These are phyloP conservation scores for Zygogramma bicolorata DNA, from an alignment of 2,888 invertebrate genomes.

Conservation along the genomic window DNA sequence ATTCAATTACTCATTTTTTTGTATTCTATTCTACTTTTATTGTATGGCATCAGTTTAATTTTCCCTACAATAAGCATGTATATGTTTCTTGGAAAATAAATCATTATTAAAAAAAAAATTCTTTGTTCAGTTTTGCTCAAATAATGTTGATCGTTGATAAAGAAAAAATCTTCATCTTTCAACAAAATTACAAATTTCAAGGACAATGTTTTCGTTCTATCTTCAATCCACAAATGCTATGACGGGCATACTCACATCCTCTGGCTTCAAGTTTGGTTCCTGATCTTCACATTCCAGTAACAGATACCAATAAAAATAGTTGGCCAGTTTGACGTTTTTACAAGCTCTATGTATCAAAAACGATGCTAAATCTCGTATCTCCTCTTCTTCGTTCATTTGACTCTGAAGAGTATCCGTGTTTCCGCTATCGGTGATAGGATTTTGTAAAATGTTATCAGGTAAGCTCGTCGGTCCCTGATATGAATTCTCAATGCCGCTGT, in stretches of 20 bases:
- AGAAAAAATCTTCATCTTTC: too few species aligned
- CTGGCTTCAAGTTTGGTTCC: constrained; percentile 78
- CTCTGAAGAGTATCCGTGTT: constrained; percentile 69
- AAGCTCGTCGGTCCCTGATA: constrained; percentile 45
- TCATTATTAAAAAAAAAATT: too few species aligned
- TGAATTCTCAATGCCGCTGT: constrained; percentile 60
- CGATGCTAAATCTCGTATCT: constrained; percentile 81
- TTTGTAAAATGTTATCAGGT: constrained; percentile 59
- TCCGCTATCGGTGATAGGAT: constrained; percentile 65
- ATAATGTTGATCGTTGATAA: too few species aligned
- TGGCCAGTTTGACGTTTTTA: constrained; percentile 89
- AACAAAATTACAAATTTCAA: too few species aligned
- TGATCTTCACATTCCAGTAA: constrained; percentile 95
- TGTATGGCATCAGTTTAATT: too few species aligned
- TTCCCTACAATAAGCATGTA: too few species aligned
- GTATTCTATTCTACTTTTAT: too few species aligned
- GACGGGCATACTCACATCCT: constrained; percentile 64
- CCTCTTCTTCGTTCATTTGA: constrained; percentile 64
- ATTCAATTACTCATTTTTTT: too few species aligned
- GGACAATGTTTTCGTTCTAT: too few species aligned
- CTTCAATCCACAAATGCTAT: background rate
- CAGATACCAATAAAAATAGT: constrained; percentile 98
- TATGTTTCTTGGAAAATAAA: too few species aligned
- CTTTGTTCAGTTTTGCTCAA: too few species aligned
- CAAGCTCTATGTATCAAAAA: constrained; percentile 93